These are phyloP conservation scores for Maniola jurtina DNA, from an alignment of 1,140 invertebrate species.

Conservation along the genomic window DNA sequence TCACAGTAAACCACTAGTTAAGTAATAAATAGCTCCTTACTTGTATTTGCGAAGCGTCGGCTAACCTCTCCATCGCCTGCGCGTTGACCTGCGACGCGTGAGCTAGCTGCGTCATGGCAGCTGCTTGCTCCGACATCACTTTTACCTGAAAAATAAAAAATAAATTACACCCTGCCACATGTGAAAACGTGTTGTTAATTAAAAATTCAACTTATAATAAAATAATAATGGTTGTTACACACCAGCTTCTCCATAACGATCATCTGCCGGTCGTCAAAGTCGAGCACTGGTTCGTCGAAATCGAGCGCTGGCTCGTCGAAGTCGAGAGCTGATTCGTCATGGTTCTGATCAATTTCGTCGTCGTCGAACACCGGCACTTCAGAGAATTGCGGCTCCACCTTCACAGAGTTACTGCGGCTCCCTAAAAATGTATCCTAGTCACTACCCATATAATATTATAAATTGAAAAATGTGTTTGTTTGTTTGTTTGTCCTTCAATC, in stretches of 20 bases:
- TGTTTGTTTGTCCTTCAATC: too few relatives aligned
- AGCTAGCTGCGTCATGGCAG: constrained; percentile 55
- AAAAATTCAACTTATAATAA: too few relatives aligned
- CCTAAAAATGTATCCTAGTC: constrained; percentile 28
- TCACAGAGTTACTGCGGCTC: constrained; percentile 42
- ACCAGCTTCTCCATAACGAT: constrained; percentile 68
- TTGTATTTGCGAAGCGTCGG: constrained; percentile 66
- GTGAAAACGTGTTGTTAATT: too few relatives aligned
- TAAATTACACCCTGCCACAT: too few relatives aligned
- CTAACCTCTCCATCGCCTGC: constrained; percentile 61
- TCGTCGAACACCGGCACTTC: constrained; percentile 55
- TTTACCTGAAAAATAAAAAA: constrained; percentile 45
- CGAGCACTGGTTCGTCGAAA: constrained; percentile 44
- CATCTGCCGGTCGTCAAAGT: constrained; percentile 57
- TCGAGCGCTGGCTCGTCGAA: constrained; percentile 51
- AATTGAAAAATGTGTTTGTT: too few relatives aligned
- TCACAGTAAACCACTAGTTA: neutral
- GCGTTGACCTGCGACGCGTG: constrained; percentile 52
- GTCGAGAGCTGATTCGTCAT: constrained; percentile 46
- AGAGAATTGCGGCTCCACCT: constrained; percentile 54
- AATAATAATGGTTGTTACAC: constrained; percentile 11
- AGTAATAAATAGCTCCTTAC: constrained; percentile 29
- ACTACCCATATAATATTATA: too few relatives aligned
- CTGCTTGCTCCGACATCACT: constrained; percentile 59
- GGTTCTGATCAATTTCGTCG: constrained; percentile 45